Base-by-base conservation (phyloP, 2,797 vertebrate genomes). In the Thunnus albacares region DNA sequence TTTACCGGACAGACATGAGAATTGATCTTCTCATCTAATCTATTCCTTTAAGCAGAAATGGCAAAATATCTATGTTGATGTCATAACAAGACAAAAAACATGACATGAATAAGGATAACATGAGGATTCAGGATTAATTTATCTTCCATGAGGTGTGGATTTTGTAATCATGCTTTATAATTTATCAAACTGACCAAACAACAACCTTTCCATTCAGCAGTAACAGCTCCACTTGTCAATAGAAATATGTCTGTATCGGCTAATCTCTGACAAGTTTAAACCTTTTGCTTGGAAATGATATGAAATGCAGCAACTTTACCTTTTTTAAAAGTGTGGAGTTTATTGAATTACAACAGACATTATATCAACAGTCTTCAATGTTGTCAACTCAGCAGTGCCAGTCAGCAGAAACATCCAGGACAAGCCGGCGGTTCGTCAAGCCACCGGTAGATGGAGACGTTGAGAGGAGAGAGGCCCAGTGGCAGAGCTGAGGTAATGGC, bases 401-500 rank as follows among this genome's bases (percentile, higher is more conserved):
- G 81, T 87, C 82, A 85, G 87, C 90, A 86, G 80, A 80, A 80
- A n/a, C 30, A 13, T 20, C 47, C 33, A 38, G 65, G 60, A 49
- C 24, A 2, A 41, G 20, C 38, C 28, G 0, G 60, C 59, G 28
- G 52, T 80, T 52, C 51, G 0, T 59, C 0, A 3, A 74, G 38
- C 52, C 11, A 12, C 81, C 93, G 73, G 79, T 83, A 93, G 93
- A 87, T 92, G 93, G 92, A 77, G 85, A 52, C 24, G 56, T 82
- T 76, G 90, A 89, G 90, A 43, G 14, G 89, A 61, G 72, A 28
- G 55, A 85, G 71, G 81, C 80, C 79, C 59, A 5, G 74, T 71
- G 79, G 86, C 82, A 77, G 73, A 62, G 87, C 85, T 89, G 88
- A 92, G 90, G 88, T 87, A 91, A 90, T 85, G 90, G 80, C 87